Base-by-base conservation (phyloP, 2,113 vertebrate species). In the Rhinogobius similis region DNA sequence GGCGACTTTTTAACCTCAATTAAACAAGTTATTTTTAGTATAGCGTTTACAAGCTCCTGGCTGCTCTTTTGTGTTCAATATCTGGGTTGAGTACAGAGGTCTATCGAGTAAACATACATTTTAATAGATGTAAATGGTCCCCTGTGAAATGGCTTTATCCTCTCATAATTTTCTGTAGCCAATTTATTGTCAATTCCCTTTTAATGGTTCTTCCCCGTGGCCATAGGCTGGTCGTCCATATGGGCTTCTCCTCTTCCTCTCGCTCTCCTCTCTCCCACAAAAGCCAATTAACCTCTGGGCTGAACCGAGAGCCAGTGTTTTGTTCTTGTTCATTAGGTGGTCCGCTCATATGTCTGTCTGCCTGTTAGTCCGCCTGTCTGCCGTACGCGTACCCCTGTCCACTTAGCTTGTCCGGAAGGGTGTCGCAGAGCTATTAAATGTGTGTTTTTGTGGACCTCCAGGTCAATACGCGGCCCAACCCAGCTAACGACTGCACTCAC, bases 391-490 rank as follows among this genome's bases (percentile, higher is more conserved):
- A 70, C 77, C 65, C 74, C 81, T 86, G 71, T 79, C 71, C 65
- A 64, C 20, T 62, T 46, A 71, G 65, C 53, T 41, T 73, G 44
- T 81, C 39, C 70, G 3, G 23, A 78, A 48, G 16, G 58, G 16
- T 82, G 75, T 87, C 76, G 92, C 77, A 81, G 73, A 81, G 72
- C 70, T 68, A 87, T 86, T 29, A 74, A 71, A n/a, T 70, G 55
- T 72, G 21, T 66, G 74, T 64, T 63, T 62, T 87, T 84, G 82
- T 67, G 43, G 88, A 82, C 89, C 90, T 70, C 69, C 91, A 99
- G 98, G 97, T 99, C 85, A 98, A 98, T 88, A 99, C 98, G 0
- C 93, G 96, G 76, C 94, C 95, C 0, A 95, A 93, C 78, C 89
- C 95, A 61, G 93, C 94, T 83, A 94, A 93, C 78, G 95, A 94